These are phyloP conservation scores for Drosophila recens DNA, from an alignment of 2,888 invertebrate genomes.

Conservation along the genomic window DNA sequence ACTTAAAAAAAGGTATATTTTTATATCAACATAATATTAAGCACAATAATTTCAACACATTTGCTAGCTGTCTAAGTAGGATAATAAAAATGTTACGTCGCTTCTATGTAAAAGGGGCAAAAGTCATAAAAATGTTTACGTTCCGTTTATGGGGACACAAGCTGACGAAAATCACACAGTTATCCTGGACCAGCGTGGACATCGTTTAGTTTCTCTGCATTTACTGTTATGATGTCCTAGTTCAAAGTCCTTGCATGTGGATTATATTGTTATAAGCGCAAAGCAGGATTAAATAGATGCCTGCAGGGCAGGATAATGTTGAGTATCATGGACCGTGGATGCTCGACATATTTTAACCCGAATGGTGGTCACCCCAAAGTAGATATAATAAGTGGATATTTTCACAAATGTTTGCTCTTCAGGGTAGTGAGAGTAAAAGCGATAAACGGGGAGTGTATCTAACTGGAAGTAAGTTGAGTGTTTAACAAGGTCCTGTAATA, in stretches of 20 bases:
- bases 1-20: background rate
- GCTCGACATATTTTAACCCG: constrained; percentile 3
- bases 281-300: constrained; percentile 20
- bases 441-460: background rate
- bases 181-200: constrained; percentile 34
- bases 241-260: constrained; percentile 45
- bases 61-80: constrained; percentile 17
- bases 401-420: constrained; percentile 5
- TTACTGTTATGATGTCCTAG: constrained; percentile 62
- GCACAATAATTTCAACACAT: constrained; percentile 26
- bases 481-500: background rate
- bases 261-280: constrained; percentile 26
- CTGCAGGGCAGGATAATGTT: constrained; percentile 20
- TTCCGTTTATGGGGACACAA: constrained; percentile 67
- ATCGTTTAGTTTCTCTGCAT: constrained; percentile 44
- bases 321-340: background rate
- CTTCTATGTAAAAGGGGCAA: constrained; percentile 51
- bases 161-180: constrained; percentile 71
- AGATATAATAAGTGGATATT: constrained; percentile 32
- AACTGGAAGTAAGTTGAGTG: background rate
- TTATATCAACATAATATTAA: constrained; percentile 7
- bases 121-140: constrained; percentile 70
- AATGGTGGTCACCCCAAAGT: constrained; percentile 27
- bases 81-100: constrained; percentile 15
- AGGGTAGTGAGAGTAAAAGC: background rate